phyloP scores from a whole-genome alignment of 2,113 vertebrate species.

The Anhinga rufa region DNA sequence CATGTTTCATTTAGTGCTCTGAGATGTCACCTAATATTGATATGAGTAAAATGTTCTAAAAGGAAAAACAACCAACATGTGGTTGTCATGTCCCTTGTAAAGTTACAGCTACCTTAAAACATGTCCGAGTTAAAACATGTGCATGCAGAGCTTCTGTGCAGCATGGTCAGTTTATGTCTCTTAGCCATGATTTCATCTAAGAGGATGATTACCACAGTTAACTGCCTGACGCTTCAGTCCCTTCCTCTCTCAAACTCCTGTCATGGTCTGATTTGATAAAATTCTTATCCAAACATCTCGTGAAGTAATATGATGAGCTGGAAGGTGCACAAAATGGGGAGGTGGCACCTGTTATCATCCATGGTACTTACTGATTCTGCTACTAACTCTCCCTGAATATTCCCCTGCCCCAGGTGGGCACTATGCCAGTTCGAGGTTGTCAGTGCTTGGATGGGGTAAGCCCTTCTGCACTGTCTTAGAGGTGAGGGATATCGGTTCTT shows the following conservation, averaged over 20 bases:
- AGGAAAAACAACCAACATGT: not conserved
- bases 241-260: not conserved
- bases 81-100: not conserved
- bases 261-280: not conserved
- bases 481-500: not conserved
- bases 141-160: not conserved
- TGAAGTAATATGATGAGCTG: not conserved
- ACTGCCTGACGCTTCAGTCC: not conserved
- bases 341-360: not conserved
- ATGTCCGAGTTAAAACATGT: not conserved
- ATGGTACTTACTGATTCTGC: not conserved
- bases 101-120: not conserved
- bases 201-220: not conserved
- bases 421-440: not conserved
- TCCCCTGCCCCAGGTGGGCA: not conserved
- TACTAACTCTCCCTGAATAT: not conserved
- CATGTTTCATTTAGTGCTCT: not conserved
- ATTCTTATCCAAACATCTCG: not conserved
- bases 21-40: not conserved
- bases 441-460: not conserved
- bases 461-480: not conserved
- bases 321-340: not conserved
- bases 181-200: not conserved
- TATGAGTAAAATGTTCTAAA: not conserved
- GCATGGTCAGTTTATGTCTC: not conserved